Base-by-base conservation (phyloP, 2,797 vertebrate genomes). In the Coccyzus lansbergi region DNA sequence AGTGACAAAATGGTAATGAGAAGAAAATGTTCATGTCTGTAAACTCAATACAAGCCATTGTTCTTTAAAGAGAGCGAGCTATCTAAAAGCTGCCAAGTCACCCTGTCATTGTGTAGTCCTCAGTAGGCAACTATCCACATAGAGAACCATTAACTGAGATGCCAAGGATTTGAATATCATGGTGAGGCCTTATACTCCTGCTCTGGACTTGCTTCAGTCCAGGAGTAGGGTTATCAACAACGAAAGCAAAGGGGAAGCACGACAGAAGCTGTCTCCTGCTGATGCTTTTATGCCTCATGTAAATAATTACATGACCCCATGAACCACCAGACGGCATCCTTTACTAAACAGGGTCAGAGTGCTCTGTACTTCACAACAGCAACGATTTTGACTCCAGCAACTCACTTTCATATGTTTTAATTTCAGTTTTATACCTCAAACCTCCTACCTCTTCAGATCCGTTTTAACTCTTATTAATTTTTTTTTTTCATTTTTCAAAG, bases 401-500 rank as follows among this genome's bases (percentile, higher is more conserved):
- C 10, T 86, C 26, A 29, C 21, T 88, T 75, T 8, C 49, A 2
- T 21, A 17, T 46, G 51, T 63, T 93, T 74, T 90, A 33, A 79
- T 88, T 89, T 76, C 33, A 29, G 40, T 64, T 88, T 72, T 76
- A 28, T 79, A 55, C 52, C 19, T 74, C 67, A 75, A 63, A 83
- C 74, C 36, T 87, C 38, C 51, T 51, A 26, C n/a, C 31, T 36
- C 29, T 94, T 92, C 74, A 60, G 15, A 86, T 56, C 56, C 26
- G 17, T 58, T 36, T 59, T 96, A 90, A 96, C 52, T 33, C 48
- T 5, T 65, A 12, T 48, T 12, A 28, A 12, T 83, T 89, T 42
- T 70, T 89, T 42, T 42, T 70, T n/a, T 34, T 36, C 63, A 59
- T 49, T 60, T 58, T 94, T 84, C 75, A 88, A 95, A 99, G 99